These are phyloP conservation scores for Parauchenoglanis punctatus DNA, from an alignment of 2,797 vertebrate species.

Conservation along the genomic window DNA sequence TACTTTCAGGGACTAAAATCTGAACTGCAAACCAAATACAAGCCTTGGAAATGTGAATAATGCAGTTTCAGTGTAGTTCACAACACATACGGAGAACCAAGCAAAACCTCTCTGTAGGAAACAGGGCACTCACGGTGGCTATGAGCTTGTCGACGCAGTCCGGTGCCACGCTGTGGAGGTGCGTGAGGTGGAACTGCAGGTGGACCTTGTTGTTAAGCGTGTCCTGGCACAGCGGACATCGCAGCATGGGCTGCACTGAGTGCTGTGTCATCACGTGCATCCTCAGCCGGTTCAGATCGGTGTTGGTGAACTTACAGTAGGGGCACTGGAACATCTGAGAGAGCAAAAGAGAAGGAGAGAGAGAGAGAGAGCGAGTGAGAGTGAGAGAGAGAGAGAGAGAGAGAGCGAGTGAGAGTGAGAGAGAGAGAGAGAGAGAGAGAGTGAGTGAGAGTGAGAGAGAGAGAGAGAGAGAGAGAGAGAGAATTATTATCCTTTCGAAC, in stretches of 20 bases:
- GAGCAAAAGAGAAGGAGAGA: background rate
- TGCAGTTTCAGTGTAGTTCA: background rate
- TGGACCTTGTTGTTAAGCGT: conserved; percentile 99
- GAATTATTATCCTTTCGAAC: conserved; percentile 45
- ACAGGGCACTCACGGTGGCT: conserved; percentile 83
- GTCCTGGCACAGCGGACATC: conserved; percentile 98
- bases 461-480: conserved; percentile 38
- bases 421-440: conserved; percentile 24
- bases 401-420: conserved; percentile 38
- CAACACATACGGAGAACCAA: background rate
- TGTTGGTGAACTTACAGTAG: conserved; percentile 97
- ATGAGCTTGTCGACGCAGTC: conserved; percentile 99
- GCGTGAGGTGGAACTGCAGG: conserved; percentile 98
- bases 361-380: conserved; percentile 26
- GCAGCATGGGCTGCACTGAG: conserved; percentile 96
- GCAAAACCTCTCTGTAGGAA: conserved; percentile 19
- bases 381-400: conserved; percentile 25
- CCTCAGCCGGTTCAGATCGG: conserved; percentile 93
- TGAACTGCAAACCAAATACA: background rate
- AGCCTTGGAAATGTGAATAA: background rate
- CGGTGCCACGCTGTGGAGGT: conserved; percentile 96
- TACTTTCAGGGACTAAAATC: background rate
- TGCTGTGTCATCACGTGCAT: conserved; percentile 99
- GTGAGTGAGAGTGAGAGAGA: conserved; percentile 28
- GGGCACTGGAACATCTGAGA: conserved; percentile 96